Evolutionary conservation across 2,888 invertebrate species (phyloP), one percentile per base, ranked within the genome.

Genomic region (Fragum whitleyi): DNA sequence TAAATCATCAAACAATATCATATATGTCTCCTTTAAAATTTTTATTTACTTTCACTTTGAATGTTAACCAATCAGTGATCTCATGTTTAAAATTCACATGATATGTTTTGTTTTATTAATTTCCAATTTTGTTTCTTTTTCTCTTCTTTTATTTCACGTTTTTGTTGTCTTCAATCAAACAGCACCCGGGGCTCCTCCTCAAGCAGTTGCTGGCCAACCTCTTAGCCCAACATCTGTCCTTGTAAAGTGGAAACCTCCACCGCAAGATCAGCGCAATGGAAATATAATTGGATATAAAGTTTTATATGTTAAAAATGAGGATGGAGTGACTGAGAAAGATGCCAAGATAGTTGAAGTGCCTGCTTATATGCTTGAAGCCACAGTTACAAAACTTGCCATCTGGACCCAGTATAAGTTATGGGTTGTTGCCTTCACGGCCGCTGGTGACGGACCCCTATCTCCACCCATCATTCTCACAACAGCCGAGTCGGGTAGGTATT

Each of bases 121-220:
- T 81, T 92, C 92, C 92, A 73, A 79, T 83, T 87, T 81, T 72
- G 74, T 74, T 61, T 75, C 85, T 86, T 75, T 85, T 77, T 83
- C 67, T 67, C 69, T 86, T 84, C 70, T 79, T 81, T 83, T 81
- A 79, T 68, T 78, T 79, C 77, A 79, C 79, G 78, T 71, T 81
- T 68, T 42, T 86, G 80, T 83, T 82, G 76, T 81, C 91, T 74
- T 74, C 47, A 67, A 76, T 79, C 65, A 70, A 79, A 72, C 90
- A 99, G 99, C 98, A 95, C 99, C 99, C 94, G 97, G 97, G 95
- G 98, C 98, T 93, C 97, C 99, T 92, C 99, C 99, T 93, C 96
- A 96, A 96, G 97, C 98, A 95, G 97, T 99, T 95, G 96, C 96
- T 90, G 98, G 97, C 88, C 96, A 96, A 94, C 96, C 98, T 91